phyloP scores from a whole-genome alignment of 2,888 invertebrate species.

The Agriopis marginaria region DNA sequence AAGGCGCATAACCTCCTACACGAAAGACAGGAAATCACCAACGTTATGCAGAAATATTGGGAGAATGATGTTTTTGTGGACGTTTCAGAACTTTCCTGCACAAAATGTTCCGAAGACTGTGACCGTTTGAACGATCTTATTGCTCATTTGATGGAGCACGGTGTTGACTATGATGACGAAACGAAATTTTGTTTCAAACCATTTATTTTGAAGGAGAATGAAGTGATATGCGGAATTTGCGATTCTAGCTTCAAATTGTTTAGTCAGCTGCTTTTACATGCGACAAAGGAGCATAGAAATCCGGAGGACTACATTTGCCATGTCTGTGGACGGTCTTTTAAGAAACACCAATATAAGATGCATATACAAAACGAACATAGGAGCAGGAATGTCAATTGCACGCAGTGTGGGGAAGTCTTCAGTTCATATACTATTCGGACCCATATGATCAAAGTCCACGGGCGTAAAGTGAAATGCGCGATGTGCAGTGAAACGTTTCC shows the following conservation, averaged over 20 bases:
- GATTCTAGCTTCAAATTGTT: slow-evolving; percentile 15
- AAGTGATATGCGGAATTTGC: slow-evolving; percentile 23
- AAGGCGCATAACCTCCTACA: slow-evolving; percentile 49
- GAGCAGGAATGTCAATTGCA: slow-evolving; percentile 47
- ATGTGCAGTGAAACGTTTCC: slow-evolving; percentile 63
- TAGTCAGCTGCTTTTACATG: slow-evolving; percentile 21
- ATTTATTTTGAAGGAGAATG: slow-evolving; percentile 28
- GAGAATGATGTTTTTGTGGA: slow-evolving; percentile 51
- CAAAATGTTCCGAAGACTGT: slow-evolving; percentile 40
- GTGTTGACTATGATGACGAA: slow-evolving; percentile 40
- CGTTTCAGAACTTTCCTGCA: slow-evolving; percentile 49
- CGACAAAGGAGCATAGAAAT: slow-evolving; percentile 21
- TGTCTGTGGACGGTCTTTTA: slow-evolving; percentile 47
- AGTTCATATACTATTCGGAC: slow-evolving; percentile 31
- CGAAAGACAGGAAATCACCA: slow-evolving; percentile 40
- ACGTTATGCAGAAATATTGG: slow-evolving; percentile 48
- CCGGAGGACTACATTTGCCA: slow-evolving; percentile 25
- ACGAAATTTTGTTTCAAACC: slow-evolving; percentile 34
- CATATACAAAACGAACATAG: slow-evolving; percentile 60
- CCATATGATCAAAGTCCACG: slow-evolving; percentile 49
- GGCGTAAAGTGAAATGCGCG: slow-evolving; percentile 75
- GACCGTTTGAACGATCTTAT: slow-evolving; percentile 43
- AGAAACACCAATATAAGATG: slow-evolving; percentile 32
- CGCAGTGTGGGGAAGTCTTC: slow-evolving; percentile 26
- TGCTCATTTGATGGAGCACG: slow-evolving; percentile 50